A percentile compares a stretch with the other conserved stretches of the same genome.
phyloP scores from a whole-genome alignment of 2,888 invertebrate species.

The Sarcophaga variegata region DNA sequence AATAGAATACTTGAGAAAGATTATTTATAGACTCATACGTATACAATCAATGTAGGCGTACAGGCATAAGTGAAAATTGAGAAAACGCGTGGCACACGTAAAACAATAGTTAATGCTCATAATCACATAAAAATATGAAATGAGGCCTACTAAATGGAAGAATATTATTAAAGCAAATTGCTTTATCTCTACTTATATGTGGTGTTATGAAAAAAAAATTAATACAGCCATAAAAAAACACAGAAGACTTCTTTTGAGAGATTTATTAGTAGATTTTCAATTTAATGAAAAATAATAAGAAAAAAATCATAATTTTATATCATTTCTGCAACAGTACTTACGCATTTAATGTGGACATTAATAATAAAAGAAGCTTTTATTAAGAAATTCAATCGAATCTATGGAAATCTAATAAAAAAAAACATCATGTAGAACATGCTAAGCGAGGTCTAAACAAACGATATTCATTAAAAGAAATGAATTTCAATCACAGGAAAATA shows the following conservation, averaged over 20 bases:
- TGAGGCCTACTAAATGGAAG: no score
- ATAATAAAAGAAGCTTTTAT: constrained; percentile 2
- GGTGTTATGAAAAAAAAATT: no score
- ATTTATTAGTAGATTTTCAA: neutral
- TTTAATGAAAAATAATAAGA: neutral
- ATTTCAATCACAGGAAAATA: neutral
- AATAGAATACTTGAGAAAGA: neutral
- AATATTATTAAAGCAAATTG: no score
- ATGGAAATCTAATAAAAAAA: neutral
- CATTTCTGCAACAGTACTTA: neutral
- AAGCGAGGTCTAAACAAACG: neutral
- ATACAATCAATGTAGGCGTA: no score
- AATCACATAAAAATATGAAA: no score
- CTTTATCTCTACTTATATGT: no score
- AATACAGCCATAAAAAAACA: neutral
- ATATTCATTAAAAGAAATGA: neutral
- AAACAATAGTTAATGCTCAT: no score
- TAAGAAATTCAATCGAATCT: neutral
- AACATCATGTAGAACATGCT: neutral
- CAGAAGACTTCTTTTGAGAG: neutral
- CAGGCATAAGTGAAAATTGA: no score
- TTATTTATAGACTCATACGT: neutral
- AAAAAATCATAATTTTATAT: neutral
- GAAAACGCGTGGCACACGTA: no score
- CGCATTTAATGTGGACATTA: neutral